Evolutionary conservation across 2,113 vertebrate species (phyloP), one percentile per base, ranked within the genome.

Genomic region (Rhea americana): DNA sequence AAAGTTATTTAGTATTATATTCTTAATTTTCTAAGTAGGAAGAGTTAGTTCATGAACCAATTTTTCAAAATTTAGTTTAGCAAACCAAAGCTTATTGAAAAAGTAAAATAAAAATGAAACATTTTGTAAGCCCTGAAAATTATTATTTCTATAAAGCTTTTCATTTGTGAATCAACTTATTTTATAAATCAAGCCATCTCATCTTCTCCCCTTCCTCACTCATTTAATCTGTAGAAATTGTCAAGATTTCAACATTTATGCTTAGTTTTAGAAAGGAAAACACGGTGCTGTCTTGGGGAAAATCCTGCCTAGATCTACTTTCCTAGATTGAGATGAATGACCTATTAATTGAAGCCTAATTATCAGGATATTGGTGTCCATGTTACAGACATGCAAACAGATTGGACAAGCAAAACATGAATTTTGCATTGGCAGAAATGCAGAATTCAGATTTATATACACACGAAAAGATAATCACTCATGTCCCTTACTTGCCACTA

Each of bases 241-340:
- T 19, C 19, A 76, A 21, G 5, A 56, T 62, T 85, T 71, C 18
- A 56, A 16, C 35, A 18, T 13, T 4, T 53, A 13, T 24, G 20
- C 66, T 85, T 61, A 53, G 8, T 53, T 11, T 53, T 28, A 53
- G 37, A 75, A 75, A 20, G 1, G 20, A 85, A 55, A 21, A 30
- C 6, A 7, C 0, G 0, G 39, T 77, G 6, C 10, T 58, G 1
- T 53, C 21, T 48, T 85, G 24, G 9, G 21, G 18, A 4, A 85
- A 79, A 58, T 67, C 11, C 41, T 58, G 6, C 16, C 22, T 48
- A 26, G 4, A 2, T 13, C 8, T 67, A 2, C 20, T 56, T 92
- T 51, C 24, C n/a, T 72, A 37, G 26, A 68, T 68, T n/a, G 59
- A 41, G 37, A 72, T 19, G 16, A 74, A 74, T 53, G 25, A 77